Conservation (phyloP, 2,888 invertebrate species). For the Lasioglossum lativentre region DNA sequence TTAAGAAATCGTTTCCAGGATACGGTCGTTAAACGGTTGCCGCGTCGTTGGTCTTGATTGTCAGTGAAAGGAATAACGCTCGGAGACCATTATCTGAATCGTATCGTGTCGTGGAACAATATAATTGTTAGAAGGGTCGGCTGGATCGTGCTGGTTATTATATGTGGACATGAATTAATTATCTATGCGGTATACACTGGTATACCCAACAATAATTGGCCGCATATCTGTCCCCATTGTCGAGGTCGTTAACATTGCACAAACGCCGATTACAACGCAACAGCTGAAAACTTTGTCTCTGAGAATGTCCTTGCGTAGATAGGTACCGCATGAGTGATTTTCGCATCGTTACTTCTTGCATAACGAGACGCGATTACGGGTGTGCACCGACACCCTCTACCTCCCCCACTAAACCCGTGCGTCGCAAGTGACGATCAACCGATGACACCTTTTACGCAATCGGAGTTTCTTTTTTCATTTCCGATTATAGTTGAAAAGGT, state of each 20-base stretch:
- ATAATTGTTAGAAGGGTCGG: slow-evolving; percentile 27
- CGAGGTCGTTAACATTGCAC: slow-evolving; percentile 69
- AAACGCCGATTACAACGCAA: slow-evolving; percentile 51
- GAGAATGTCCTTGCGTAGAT: slow-evolving; percentile 69
- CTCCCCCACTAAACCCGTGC: slow-evolving; percentile 4
- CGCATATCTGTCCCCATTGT: slow-evolving; percentile 67
- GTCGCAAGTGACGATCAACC: slow-evolving; percentile 55
- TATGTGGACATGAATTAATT: slow-evolving; percentile 51
- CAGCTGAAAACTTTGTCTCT: slow-evolving; percentile 61
- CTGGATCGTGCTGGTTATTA: slow-evolving; percentile 16
- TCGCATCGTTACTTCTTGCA: slow-evolving; percentile 69
- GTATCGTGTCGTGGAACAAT: slow-evolving; percentile 48
- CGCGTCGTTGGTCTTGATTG: slow-evolving; percentile 24
- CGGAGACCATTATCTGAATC: slow-evolving; percentile 37
- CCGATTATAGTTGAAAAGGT: slow-evolving; percentile 53
- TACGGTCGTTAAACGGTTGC: neutral
- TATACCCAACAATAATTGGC: slow-evolving; percentile 46
- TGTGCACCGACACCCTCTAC: slow-evolving; percentile 16
- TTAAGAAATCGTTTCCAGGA: slow-evolving; percentile 11
- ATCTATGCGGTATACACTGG: neutral
- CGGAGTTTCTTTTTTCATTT: slow-evolving; percentile 51
- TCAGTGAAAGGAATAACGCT: slow-evolving; percentile 53
- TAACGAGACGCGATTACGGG: slow-evolving; percentile 61
- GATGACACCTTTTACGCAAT: slow-evolving; percentile 71
- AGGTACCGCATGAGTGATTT: slow-evolving; percentile 70